These are phyloP conservation scores for Cottoperca gobio DNA, from an alignment of 2,797 vertebrate species.

Conservation along the genomic window DNA sequence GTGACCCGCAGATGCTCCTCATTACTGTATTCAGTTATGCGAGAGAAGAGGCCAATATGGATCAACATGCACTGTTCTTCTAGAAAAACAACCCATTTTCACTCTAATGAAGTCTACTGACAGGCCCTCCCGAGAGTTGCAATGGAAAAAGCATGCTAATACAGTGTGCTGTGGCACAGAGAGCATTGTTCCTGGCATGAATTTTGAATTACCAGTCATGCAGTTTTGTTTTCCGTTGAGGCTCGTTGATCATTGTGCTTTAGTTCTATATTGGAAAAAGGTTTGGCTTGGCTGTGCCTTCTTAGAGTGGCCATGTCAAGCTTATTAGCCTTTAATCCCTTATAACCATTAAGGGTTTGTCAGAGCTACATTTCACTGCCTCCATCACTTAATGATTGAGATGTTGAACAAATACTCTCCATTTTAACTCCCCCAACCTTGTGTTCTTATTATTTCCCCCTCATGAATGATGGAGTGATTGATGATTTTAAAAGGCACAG, in stretches of 20 bases:
- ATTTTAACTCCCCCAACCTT: neutral
- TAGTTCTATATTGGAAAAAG: slow-evolving; percentile 7
- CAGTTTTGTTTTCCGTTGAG: slow-evolving; percentile 31
- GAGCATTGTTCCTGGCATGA: slow-evolving; percentile 25
- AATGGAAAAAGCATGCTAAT: slow-evolving; percentile 62
- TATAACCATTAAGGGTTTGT: slow-evolving; percentile 5
- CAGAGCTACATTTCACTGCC: slow-evolving; percentile 2
- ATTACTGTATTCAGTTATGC: slow-evolving; percentile 64
- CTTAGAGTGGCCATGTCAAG: slow-evolving; percentile 23
- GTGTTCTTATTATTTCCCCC: neutral
- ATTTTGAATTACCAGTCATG: slow-evolving; percentile 32
- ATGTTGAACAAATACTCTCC: slow-evolving; percentile 25
- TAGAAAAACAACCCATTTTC: slow-evolving; percentile 57
- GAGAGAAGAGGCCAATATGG: slow-evolving; percentile 47
- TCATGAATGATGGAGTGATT: slow-evolving; percentile 47
- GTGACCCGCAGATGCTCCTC: slow-evolving; percentile 59
- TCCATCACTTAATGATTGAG: slow-evolving; percentile 22
- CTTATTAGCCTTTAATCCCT: slow-evolving; percentile 34
- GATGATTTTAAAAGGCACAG: slow-evolving; percentile 19
- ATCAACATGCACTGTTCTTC: slow-evolving; percentile 48
- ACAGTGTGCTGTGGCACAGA: slow-evolving; percentile 35
- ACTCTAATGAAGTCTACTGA: slow-evolving; percentile 63
- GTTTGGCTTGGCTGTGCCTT: slow-evolving; percentile 18
- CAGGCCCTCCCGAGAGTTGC: slow-evolving; percentile 37
- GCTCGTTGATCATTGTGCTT: slow-evolving; percentile 10